These are phyloP conservation scores for Cygnus buccinator DNA, from an alignment of 2,113 vertebrate species.

Conservation along the genomic window DNA sequence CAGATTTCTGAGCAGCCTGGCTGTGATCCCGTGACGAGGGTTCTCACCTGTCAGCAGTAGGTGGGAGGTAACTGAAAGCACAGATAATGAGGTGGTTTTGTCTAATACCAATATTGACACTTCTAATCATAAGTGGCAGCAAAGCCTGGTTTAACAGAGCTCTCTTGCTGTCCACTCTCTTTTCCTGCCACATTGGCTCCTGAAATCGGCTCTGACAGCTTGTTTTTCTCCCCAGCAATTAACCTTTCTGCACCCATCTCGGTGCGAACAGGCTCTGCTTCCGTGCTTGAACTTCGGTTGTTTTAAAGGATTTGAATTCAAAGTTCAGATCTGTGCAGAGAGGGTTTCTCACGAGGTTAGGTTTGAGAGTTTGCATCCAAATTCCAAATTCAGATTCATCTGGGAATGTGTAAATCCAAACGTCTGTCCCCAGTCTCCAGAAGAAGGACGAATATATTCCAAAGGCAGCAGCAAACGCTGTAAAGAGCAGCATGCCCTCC, in stretches of 20 bases:
- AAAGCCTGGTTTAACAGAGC: not conserved
- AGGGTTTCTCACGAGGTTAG: no score
- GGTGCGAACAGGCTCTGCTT: not conserved
- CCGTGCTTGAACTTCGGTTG: not conserved
- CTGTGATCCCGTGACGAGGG: not conserved
- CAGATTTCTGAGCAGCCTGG: not conserved
- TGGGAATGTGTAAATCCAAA: not conserved
- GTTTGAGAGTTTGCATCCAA: not conserved
- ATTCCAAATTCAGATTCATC: not conserved
- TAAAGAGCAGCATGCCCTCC: not conserved
- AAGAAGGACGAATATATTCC: accelerated
- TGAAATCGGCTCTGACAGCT: not conserved
- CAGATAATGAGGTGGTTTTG: not conserved
- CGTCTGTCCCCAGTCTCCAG: not conserved
- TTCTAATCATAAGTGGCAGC: not conserved
- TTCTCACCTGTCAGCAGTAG: not conserved
- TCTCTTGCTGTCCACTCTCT: not conserved
- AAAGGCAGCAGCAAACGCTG: not conserved
- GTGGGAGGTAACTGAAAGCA: not conserved
- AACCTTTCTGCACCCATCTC: not conserved
- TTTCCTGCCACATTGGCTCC: no score
- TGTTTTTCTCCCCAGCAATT: no score
- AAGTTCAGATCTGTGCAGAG: not conserved
- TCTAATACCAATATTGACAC: not conserved
- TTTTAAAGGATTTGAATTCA: not conserved